Base-by-base conservation (phyloP, 2,113 vertebrate species). In the Melierax canorus region DNA sequence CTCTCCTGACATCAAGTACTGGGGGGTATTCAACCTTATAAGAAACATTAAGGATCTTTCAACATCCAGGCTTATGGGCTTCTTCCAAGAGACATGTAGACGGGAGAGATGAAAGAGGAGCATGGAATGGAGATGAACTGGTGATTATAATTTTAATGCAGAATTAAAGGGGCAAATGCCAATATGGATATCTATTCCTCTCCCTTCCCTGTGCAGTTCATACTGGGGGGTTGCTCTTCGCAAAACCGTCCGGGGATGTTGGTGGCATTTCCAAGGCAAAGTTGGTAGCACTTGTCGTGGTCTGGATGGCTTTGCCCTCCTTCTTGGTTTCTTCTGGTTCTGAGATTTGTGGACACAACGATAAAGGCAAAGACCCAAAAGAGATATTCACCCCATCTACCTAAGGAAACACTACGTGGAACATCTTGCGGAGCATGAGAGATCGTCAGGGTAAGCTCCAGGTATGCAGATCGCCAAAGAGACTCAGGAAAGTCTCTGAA, bases 161-260 rank as follows among this genome's bases (percentile, higher is more conserved):
- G 86, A 83, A 86, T 80, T 79, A 66, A 80, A 88, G 59, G 81
- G 74, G 34, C 27, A 88, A 73, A 83, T 78, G 86, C 24, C 78
- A 78, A 2, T 18, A 3, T 2, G 63, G 76, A 4, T 36, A 34
- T 68, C 51, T 64, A 5, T 43, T 72, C 56, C 66, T 78, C 55
- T 29, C 53, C 16, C 16, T 67, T 41, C 41, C n/a, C 27, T 53
- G 1, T 3, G 2, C 41, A 5, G 69, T 16, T 75, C 51, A 24
- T 41, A 2, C 30, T 24, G 21, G 26, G 59, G 34, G 22, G 5
- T 34, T 69, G 41, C 21, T 71, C 43, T 41, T 45, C 45, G 56
- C 27, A 66, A 38, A 59, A 26, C 30, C 7, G 0, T 3, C 1
- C 2, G 0, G 48, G 69, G 43, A 16, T 0, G 1, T 9, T 64